These are phyloP conservation scores for Limnothrissa miodon DNA, from an alignment of 2,113 vertebrate species.

Conservation along the genomic window DNA sequence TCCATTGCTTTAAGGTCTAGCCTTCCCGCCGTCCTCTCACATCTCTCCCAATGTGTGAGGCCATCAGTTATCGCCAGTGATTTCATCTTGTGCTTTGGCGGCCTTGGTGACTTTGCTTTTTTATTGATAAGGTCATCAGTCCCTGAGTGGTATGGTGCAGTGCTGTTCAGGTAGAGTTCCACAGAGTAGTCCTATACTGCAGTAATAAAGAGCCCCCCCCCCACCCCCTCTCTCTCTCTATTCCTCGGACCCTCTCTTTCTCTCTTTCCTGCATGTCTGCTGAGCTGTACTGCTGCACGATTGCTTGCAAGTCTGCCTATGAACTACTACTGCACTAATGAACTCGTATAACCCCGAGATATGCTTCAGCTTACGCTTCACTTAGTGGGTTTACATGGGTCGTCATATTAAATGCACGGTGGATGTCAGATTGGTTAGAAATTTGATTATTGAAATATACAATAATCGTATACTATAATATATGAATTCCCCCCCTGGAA, in stretches of 20 bases:
- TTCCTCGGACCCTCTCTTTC: slow-evolving; percentile 10
- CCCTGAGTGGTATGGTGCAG: slow-evolving; percentile 54
- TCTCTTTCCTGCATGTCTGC: slow-evolving; percentile 51
- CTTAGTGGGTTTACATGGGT: not conserved
- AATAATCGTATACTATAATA: not conserved
- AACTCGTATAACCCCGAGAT: slow-evolving; percentile 48
- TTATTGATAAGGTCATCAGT: slow-evolving; percentile 71
- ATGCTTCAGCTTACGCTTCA: slow-evolving; percentile 23
- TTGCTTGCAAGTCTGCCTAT: slow-evolving; percentile 64
- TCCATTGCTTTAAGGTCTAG: not conserved
- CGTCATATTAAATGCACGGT: not conserved
- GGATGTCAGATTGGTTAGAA: not conserved
- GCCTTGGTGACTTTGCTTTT: slow-evolving; percentile 65
- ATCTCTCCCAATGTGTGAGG: not conserved
- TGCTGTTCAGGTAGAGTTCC: slow-evolving; percentile 52
- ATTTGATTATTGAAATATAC: not conserved
- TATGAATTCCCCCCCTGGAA: too few relatives aligned
- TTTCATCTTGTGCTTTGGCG: slow-evolving; percentile 6
- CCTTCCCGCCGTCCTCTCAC: not conserved
- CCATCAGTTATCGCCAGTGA: not conserved
- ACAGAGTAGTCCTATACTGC: slow-evolving; percentile 54
- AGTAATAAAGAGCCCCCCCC: slow-evolving; percentile 53
- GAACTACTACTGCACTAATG: slow-evolving; percentile 58
- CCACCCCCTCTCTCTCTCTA: not conserved
- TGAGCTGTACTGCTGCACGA: slow-evolving; percentile 64